A percentile compares a stretch with the other conserved stretches of the same genome.
Conservation (phyloP, 2,888 invertebrate species). For the Entomobrya proxima region DNA sequence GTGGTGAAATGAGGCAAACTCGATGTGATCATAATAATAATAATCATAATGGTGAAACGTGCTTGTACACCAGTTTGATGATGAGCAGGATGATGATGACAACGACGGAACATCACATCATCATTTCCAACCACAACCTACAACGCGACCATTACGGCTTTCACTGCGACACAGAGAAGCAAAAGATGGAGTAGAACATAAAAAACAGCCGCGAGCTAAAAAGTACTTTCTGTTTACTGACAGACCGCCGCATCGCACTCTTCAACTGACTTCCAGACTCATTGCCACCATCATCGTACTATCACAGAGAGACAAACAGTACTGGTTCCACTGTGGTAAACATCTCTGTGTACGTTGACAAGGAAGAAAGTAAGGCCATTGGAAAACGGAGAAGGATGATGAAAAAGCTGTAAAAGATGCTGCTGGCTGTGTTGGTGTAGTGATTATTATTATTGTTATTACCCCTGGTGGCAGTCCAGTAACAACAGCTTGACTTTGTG, state of each 20-base stretch:
- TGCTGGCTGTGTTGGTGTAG: neutral
- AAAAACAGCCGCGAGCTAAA: conserved; percentile 33
- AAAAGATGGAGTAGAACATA: neutral
- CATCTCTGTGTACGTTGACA: too few relatives aligned
- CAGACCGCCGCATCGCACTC: neutral
- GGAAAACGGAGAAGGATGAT: neutral
- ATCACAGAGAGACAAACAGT: neutral
- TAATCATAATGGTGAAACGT: conserved; percentile 54
- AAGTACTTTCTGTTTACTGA: neutral
- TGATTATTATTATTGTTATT: conserved; percentile 1
- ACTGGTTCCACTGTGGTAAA: too few relatives aligned
- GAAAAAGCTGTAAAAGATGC: neutral
- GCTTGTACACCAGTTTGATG: conserved; percentile 24
- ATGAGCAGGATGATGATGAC: neutral
- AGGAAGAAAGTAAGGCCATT: neutral
- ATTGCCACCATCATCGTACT: neutral
- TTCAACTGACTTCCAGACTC: neutral
- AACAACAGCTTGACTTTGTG: neutral
- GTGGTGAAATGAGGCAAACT: conserved; percentile 58
- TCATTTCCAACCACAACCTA: conserved; percentile 13
- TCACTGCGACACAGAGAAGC: neutral
- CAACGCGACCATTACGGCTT: neutral
- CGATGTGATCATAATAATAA: conserved; percentile 53
- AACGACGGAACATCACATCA: conserved; percentile 24
- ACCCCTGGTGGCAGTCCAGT: neutral